Evolutionary conservation across 2,888 invertebrate species (phyloP), one percentile per base, ranked within the genome.

Genomic region (Molanna angustata): DNA sequence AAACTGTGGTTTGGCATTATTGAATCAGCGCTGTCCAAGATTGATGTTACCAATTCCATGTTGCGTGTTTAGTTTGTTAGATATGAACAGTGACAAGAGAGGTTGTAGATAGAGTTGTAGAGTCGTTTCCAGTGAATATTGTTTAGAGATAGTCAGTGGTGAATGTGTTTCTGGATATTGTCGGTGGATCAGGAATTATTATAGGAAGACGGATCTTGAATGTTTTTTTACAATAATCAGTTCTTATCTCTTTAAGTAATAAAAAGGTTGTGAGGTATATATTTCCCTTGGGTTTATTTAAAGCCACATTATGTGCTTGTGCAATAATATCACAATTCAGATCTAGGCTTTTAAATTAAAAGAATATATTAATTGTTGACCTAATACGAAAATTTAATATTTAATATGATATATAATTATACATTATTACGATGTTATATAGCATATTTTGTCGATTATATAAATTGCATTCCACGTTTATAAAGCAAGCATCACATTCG

Each of bases 311-410:
- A 74, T 73, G 77, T 76, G 77, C 77, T 77, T 76, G 76, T 77
- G 77, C 77, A 77, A 77, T 77, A 77, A 76, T 77, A 77, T 77
- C 77, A 77, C 76, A 73, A 74, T 77, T 77, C 75, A 75, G 76
- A 72, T 75, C 72, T 77, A 77, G 77, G 77, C 77, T 77, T 76
- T 76, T 76, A 77, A 77, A 77, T 77, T 76, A 76, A 76, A 61
- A 78, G 77, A 78, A 77, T 78, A 79, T 79, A 79, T 79, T 78
- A 77, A 79, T 78, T 79, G 78, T 79, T 79, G 78, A 79, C 78
- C 76, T 79, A 79, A 76, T 77, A 76, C 74, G 76, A 77, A 78
- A 78, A 77, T 77, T 78, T 77, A 77, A 77, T 77, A 77, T 78
- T 76, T 76, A 74, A n/a, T n/a, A n/a, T n/a, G n/a, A n/a, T n/a